Evolutionary conservation across 2,888 invertebrate genomes (phyloP).

Genomic region (Cephus runcator): DNA sequence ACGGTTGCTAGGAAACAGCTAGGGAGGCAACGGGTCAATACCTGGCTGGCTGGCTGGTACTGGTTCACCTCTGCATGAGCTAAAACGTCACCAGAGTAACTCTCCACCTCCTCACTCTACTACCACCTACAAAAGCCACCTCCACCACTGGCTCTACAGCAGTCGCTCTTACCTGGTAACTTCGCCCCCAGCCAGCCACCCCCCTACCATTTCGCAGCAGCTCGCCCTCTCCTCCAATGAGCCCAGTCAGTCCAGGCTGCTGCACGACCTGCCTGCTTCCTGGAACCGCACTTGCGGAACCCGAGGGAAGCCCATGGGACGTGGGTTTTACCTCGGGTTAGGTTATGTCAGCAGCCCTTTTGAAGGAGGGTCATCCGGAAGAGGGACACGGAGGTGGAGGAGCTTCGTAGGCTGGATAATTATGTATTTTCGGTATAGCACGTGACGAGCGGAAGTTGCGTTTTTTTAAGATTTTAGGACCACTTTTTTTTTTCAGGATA

Average conservation of each 20-base stretch:
- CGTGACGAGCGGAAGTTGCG: slow-evolving; percentile 15
- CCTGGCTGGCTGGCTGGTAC: slow-evolving; percentile 57
- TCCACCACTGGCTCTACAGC: slow-evolving; percentile 15
- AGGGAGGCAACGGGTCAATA: slow-evolving; percentile 65
- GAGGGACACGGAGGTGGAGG: neutral
- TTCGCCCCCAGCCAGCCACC: slow-evolving; percentile 15
- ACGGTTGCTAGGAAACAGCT: slow-evolving; percentile 61
- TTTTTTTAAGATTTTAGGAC: neutral
- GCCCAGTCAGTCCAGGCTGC: slow-evolving; percentile 25
- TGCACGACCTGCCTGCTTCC: slow-evolving; percentile 37
- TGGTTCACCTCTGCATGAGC: slow-evolving; percentile 40
- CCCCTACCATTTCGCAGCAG: slow-evolving; percentile 40
- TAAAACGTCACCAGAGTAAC: slow-evolving; percentile 47
- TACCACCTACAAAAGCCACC: slow-evolving; percentile 36
- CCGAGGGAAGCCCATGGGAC: slow-evolving; percentile 15
- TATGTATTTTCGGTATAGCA: slow-evolving; percentile 17
- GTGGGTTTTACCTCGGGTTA: neutral
- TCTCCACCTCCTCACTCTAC: slow-evolving; percentile 34
- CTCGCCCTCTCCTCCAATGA: slow-evolving; percentile 53
- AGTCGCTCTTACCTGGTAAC: slow-evolving; percentile 24
- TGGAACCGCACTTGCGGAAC: slow-evolving; percentile 46
- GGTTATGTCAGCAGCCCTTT: neutral
- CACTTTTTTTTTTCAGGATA: neutral
- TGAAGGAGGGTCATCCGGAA: neutral
- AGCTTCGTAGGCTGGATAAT: neutral